Conservation (phyloP, 2,113 vertebrate species). For the Mesembrinibis cayennensis region DNA sequence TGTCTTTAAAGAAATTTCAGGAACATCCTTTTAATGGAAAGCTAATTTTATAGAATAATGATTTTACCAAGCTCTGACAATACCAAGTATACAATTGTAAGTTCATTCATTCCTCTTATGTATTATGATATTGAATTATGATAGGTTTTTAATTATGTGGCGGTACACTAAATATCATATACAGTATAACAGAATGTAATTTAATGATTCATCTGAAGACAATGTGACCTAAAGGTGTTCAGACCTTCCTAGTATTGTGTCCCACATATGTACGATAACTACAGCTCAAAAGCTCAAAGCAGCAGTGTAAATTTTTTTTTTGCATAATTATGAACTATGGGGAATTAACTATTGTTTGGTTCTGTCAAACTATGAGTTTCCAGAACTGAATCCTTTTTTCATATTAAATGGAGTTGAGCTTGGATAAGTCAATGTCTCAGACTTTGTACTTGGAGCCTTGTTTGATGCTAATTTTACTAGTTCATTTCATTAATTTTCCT, state of each 20-base stretch:
- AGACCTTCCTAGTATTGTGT: neutral
- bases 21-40: neutral
- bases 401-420: neutral
- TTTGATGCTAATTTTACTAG: neutral
- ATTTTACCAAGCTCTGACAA: neutral
- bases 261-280: neutral
- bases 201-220: neutral
- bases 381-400: neutral
- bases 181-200: neutral
- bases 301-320: neutral
- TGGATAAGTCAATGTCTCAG: neutral
- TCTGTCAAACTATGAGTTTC: neutral
- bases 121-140: neutral
- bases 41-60: neutral
- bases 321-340: neutral
- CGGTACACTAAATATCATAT: neutral
- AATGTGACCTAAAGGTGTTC: neutral
- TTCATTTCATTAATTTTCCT: neutral
- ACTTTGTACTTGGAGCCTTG: neutral
- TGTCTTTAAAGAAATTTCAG: neutral
- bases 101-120: neutral
- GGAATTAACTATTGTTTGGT: neutral
- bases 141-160: neutral
- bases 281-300: neutral
- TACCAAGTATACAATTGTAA: neutral